phyloP scores from a whole-genome alignment of 2,797 vertebrate genomes.

The Bradypodion pumilum region DNA sequence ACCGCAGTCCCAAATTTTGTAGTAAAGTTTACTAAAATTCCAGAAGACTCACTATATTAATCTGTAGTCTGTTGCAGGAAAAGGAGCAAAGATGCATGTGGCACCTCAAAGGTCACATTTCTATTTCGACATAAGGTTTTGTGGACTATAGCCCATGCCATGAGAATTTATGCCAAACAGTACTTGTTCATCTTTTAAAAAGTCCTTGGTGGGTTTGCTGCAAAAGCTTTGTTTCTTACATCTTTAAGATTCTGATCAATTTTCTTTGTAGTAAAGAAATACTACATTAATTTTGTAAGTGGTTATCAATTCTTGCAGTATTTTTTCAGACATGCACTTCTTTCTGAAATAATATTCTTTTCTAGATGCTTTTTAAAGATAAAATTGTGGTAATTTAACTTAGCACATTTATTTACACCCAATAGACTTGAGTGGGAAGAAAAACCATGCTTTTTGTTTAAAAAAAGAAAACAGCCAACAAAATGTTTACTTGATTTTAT shows the following conservation, averaged over 20 bases:
- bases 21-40: conserved; percentile 32
- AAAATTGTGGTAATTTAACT: conserved; percentile 51
- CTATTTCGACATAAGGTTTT: too few relatives aligned
- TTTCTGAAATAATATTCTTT: not conserved
- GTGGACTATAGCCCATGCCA: too few relatives aligned
- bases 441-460: conserved; percentile 51
- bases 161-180: too few relatives aligned
- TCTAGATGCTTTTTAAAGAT: conserved; percentile 10
- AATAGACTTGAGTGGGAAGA: conserved; percentile 58
- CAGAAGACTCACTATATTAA: too few relatives aligned
- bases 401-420: conserved; percentile 49
- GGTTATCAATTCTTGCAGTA: conserved; percentile 35
- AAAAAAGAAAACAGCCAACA: conserved; percentile 54
- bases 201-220: too few relatives aligned
- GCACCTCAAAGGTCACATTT: too few relatives aligned
- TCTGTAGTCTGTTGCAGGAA: too few relatives aligned
- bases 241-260: conserved; percentile 26
- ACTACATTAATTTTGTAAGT: conserved; percentile 41
- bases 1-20: too few relatives aligned
- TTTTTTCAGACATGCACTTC: not conserved
- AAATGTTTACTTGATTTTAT: conserved; percentile 76
- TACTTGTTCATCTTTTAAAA: too few relatives aligned
- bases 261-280: conserved; percentile 48
- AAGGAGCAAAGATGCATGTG: too few relatives aligned
- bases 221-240: conserved; percentile 44